Evolutionary conservation across 2,888 invertebrate genomes (phyloP), one percentile per base, ranked within the genome.

Genomic region (Trachelus stipa): DNA sequence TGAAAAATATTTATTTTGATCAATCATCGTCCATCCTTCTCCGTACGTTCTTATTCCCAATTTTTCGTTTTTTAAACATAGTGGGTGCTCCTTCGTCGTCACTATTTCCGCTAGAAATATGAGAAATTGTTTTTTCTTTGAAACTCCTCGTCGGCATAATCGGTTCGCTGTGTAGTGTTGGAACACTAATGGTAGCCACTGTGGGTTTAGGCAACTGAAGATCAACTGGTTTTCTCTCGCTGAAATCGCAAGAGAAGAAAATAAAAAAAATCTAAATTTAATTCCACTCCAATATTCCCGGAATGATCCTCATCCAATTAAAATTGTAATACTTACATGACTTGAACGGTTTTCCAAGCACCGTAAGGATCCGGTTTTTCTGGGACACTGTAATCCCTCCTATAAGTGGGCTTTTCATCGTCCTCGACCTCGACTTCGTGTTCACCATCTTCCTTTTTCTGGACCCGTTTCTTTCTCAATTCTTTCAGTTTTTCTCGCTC

Each of bases 21-120:
- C 87, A 94, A 84, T 95, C 94, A 85, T 95, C 94, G 85, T 94
- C 93, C 34, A 93, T 82, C 90, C 96, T 93, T 88, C 94, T 94
- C 79, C 96, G 92, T 79, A 94, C 93, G 88, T 95, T 95, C 83
- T 94, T 93, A 86, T 94, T 95, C 1, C 92, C 93, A 30, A 95
- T 91, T 92, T 95, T 96, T 79, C 96, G 92, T 87, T 95, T 96
- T 87, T 96, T 96, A 88, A 96, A 97, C 3, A 89, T 90, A 30
- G 90, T 87, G 75, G 90, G 85, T 23, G 87, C 85, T 69, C 82
- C 85, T 11, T 87, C 88, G n/a, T 91, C 89, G 79, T 91, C 91
- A 79, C 93, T 93, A 33, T 92, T 93, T 2, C 92, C 93, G 40
- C 87, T 92, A 15, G 92, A 93, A 9, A 95, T 90, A 35, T 93